These are phyloP conservation scores for Seriola dumerili DNA, from an alignment of 2,113 vertebrate species.

Conservation along the genomic window DNA sequence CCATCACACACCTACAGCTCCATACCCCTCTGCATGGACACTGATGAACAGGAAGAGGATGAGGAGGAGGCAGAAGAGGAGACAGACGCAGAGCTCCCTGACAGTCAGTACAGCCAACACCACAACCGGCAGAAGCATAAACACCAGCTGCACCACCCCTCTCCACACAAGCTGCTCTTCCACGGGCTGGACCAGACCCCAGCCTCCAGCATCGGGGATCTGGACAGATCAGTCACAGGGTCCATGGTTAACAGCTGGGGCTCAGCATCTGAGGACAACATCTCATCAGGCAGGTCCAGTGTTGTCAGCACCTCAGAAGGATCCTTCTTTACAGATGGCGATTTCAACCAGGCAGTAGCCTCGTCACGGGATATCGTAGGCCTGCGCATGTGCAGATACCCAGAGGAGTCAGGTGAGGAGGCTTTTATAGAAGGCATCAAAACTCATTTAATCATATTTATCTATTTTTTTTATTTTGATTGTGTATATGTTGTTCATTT, in stretches of 20 bases:
- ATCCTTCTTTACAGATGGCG: constrained; percentile 95
- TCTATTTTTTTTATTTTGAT: background rate
- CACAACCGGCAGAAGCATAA: constrained; percentile 67
- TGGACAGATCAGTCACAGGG: constrained; percentile 94
- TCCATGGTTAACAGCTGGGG: constrained; percentile 99
- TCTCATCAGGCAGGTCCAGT: constrained; percentile 94
- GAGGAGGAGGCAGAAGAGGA: constrained; percentile 76
- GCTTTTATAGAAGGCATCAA: background rate
- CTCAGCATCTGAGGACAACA: constrained; percentile 95
- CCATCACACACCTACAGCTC: constrained; percentile 94
- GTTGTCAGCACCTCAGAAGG: constrained; percentile 93
- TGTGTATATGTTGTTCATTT: background rate
- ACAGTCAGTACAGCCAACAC: constrained; percentile 75
- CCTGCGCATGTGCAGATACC: constrained; percentile 89
- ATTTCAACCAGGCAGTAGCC: constrained; percentile 93
- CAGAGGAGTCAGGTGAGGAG: constrained; percentile 82
- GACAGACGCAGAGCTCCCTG: constrained; percentile 86
- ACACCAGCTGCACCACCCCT: constrained; percentile 70
- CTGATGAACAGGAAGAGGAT: constrained; percentile 87
- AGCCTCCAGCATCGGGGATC: constrained; percentile 92
- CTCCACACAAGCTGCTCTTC: constrained; percentile 86
- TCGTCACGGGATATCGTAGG: constrained; percentile 90
- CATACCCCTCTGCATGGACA: constrained; percentile 90
- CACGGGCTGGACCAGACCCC: constrained; percentile 93
- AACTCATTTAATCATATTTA: background rate